Percentiles rank a stretch among this genome's conserved stretches.
These are phyloP conservation scores for Pammene aurita DNA, from an alignment of 2,888 invertebrate genomes.

Conservation along the genomic window DNA sequence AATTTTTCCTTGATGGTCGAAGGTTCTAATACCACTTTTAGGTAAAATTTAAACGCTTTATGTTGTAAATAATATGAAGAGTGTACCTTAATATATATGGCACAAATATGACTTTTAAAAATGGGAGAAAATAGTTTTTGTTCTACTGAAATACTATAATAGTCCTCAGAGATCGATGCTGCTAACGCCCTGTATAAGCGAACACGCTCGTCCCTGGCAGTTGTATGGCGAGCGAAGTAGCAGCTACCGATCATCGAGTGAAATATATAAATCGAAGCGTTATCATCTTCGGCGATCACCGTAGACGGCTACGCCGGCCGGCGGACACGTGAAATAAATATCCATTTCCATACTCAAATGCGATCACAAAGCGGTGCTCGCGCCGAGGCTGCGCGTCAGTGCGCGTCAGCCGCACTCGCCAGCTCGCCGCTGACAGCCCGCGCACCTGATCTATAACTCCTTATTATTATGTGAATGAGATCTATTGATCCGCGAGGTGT, in stretches of 20 bases:
- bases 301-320: conserved; percentile 65
- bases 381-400: conserved; percentile 51
- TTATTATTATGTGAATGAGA: conserved; percentile 83
- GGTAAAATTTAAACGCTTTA: too few species aligned
- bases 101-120: too few species aligned
- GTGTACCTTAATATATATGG: too few species aligned
- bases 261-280: conserved; percentile 81
- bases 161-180: conserved; percentile 41
- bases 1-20: too few species aligned
- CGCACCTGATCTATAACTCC: conserved; percentile 80
- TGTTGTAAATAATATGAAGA: too few species aligned
- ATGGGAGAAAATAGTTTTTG: too few species aligned
- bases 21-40: neutral
- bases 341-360: conserved; percentile 80
- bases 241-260: conserved; percentile 77
- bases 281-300: conserved; percentile 80
- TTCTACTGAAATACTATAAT: conserved; percentile 9
- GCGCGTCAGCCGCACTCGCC: conserved; percentile 49
- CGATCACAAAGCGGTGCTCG: conserved; percentile 61
- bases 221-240: conserved; percentile 71
- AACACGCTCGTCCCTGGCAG: conserved; percentile 61
- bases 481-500: conserved; percentile 82
- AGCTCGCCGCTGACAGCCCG: conserved; percentile 54
- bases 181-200: conserved; percentile 60
- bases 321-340: conserved; percentile 77